Percentiles rank a stretch among this genome's conserved stretches.
These are phyloP conservation scores for Euwallacea similis DNA, from an alignment of 1,140 invertebrate genomes.

Conservation along the genomic window DNA sequence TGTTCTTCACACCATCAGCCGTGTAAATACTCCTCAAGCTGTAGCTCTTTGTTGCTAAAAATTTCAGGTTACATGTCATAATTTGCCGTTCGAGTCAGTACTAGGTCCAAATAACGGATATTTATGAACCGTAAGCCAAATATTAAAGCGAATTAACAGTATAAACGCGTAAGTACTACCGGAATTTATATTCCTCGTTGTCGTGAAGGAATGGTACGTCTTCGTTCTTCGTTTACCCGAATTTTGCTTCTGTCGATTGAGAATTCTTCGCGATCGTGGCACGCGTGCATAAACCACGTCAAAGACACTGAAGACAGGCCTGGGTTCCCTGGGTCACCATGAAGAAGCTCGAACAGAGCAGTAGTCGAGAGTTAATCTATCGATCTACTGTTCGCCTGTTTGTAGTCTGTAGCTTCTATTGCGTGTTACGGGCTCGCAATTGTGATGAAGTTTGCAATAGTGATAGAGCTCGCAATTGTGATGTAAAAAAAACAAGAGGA, in stretches of 20 bases:
- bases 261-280: slow-evolving; percentile 2
- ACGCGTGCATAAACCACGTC: neutral
- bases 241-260: slow-evolving; percentile 7
- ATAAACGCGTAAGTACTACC: slow-evolving; percentile 25
- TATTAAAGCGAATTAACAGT: slow-evolving; percentile 35
- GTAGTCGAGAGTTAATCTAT: slow-evolving; percentile 5
- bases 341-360: neutral
- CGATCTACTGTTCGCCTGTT: slow-evolving; percentile 4
- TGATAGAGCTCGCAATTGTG: no score
- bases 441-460: no score
- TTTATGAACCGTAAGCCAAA: slow-evolving; percentile 35
- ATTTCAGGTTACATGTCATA: no score
- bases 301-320: no score
- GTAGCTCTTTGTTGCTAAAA: no score
- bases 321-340: no score
- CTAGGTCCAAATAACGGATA: slow-evolving; percentile 34
- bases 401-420: slow-evolving; percentile 4
- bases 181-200: slow-evolving; percentile 14
- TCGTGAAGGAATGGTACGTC: slow-evolving; percentile 22
- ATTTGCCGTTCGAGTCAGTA: slow-evolving; percentile 3
- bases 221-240: no score
- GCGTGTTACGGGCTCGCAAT: neutral
- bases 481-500: no score
- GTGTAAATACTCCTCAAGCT: no score
- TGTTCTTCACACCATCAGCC: no score